Conservation (phyloP, 2,113 vertebrate genomes). For the Nannospalax galili region DNA sequence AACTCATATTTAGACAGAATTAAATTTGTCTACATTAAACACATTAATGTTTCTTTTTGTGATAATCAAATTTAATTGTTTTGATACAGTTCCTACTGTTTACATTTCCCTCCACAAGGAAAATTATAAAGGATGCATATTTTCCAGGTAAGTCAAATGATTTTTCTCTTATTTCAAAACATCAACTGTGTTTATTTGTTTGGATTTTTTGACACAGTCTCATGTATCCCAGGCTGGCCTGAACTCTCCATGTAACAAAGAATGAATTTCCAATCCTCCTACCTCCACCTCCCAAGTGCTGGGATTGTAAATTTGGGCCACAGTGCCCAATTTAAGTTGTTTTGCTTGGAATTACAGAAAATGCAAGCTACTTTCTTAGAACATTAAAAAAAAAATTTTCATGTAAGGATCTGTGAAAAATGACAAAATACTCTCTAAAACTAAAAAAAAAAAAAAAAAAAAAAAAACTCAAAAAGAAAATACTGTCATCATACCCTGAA, state of each 20-base stretch:
- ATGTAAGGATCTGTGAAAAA: neutral
- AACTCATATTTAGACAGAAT: neutral
- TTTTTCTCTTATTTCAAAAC: slow-evolving; percentile 5
- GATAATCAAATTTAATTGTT: neutral
- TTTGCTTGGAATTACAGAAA: neutral
- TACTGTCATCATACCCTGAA: neutral
- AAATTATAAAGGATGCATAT: neutral
- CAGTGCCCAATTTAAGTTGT: neutral
- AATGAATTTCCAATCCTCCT: neutral
- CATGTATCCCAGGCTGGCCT: neutral
- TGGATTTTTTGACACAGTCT: neutral
- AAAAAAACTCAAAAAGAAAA: no score
- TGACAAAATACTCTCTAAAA: neutral
- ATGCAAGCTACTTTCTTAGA: neutral
- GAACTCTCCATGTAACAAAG: neutral
- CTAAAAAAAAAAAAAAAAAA: no score
- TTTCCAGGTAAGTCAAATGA: neutral
- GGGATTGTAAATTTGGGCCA: neutral
- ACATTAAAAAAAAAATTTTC: neutral
- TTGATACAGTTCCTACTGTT: neutral
- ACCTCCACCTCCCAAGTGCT: neutral
- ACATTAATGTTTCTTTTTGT: slow-evolving; percentile 7
- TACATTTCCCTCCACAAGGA: neutral
- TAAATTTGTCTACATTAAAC: neutral
- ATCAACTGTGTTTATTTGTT: neutral